Evolutionary conservation across 2,797 vertebrate species (phyloP), one percentile per base, ranked within the genome.

Genomic region (Eospalax fontanierii): DNA sequence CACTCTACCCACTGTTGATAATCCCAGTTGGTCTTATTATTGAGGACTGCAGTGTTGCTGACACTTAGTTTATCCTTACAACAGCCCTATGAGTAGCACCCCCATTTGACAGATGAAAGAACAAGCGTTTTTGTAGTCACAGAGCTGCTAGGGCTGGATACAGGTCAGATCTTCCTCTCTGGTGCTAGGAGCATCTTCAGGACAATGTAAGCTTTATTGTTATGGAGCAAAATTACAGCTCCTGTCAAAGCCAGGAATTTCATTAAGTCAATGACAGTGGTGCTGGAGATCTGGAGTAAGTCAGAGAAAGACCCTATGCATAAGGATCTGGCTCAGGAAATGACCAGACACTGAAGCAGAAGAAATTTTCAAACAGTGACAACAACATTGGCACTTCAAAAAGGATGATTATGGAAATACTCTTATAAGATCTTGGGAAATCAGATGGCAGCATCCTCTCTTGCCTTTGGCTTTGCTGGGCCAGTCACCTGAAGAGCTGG

Each of bases 51-150:
- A 0, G 0, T 7, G 14, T 54, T 28, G 65, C 74, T 24, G 46
- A 24, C 73, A 68, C 46, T 91, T 78, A 61, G 61, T 89, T 87
- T 73, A 43, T 82, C 59, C 33, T 87, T 73, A 38, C 59, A 71
- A 19, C 18, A 50, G 86, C 43, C 4, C 4, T 73, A 1, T 38
- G 16, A 28, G 30, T 30, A 43, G 35, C 35, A 46, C 40, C 26
- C 74, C 46, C 26, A 3, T 80, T 46, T 94, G 70, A 59, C 57
- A 54, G 12, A 50, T 0, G 63, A 70, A 90, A 75, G 15, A 40
- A 19, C 38, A 79, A 61, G 26, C 24, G 4, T 21, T 50, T 33
- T 15, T 2, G 22, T 43, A 59, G 50, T 12, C 21, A 1, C 50
- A 38, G 18, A 50, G 35, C 68, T 54, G 43, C 26, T 54, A 1